phyloP scores from a whole-genome alignment of 2,888 invertebrate species.

The Pterostichus madidus region DNA sequence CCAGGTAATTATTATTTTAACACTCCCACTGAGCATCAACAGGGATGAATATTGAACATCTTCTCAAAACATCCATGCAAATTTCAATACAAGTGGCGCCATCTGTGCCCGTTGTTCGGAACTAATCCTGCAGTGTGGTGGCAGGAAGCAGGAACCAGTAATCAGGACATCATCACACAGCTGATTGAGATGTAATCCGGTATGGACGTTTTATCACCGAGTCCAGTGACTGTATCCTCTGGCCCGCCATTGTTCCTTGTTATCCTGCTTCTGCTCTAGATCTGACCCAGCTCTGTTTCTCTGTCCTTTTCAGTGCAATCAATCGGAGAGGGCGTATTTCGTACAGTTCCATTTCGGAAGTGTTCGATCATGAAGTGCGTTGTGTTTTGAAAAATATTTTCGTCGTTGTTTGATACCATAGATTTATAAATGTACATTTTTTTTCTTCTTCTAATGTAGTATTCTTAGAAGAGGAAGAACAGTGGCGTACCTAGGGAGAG shows the following conservation, averaged over 20 bases:
- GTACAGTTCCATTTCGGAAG: not conserved
- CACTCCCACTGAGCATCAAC: too few species aligned
- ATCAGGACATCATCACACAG: constrained; percentile 34
- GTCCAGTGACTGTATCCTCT: not conserved
- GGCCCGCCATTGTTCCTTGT: not conserved
- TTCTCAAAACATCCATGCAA: too few species aligned
- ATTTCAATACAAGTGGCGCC: not conserved
- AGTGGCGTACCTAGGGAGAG: too few species aligned
- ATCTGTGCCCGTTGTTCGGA: not conserved
- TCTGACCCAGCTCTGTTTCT: not conserved
- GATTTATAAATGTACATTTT: too few species aligned
- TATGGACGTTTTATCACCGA: constrained; percentile 6
- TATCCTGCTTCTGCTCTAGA: not conserved
- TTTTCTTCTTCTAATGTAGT: too few species aligned
- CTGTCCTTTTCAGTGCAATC: not conserved
- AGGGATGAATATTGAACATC: too few species aligned
- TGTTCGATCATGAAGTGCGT: not conserved
- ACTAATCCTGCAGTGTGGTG: not conserved
- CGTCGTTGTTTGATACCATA: too few species aligned
- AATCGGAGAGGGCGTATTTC: not conserved
- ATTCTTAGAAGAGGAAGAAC: too few species aligned
- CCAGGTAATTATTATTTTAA: too few species aligned
- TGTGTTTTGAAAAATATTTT: too few species aligned
- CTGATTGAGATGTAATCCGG: constrained; percentile 29
- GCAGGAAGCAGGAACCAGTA: constrained; percentile 40